These are phyloP conservation scores for Semaprochilodus insignis DNA, from an alignment of 2,797 vertebrate species.

Conservation along the genomic window DNA sequence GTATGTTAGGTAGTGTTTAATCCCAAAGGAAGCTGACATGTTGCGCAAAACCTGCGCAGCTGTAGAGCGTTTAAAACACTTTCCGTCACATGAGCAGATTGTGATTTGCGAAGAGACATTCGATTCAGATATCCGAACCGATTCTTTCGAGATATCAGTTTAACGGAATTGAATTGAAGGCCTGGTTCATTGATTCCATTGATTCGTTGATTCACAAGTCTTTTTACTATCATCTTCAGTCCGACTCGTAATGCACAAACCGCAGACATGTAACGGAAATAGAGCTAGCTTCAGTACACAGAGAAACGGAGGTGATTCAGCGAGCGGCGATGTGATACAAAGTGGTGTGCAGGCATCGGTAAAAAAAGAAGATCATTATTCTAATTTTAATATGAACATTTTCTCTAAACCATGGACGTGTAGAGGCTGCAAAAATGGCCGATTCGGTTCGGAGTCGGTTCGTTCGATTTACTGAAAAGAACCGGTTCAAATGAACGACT, in stretches of 20 bases:
- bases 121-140: not conserved
- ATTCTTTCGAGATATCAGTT: not conserved
- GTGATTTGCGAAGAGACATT: not conserved
- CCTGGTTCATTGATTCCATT: too few species aligned
- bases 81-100: slow-evolving; percentile 43
- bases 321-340: too few species aligned
- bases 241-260: not conserved
- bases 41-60: slow-evolving; percentile 48
- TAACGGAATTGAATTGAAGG: not conserved
- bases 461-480: slow-evolving; percentile 5
- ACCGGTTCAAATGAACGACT: not conserved
- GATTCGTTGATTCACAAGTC: not conserved
- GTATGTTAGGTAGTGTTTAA: too few species aligned
- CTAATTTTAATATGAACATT: too few species aligned
- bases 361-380: too few species aligned
- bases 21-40: too few species aligned
- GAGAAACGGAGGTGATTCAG: too few species aligned
- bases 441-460: slow-evolving; percentile 26
- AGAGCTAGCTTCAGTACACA: too few species aligned
- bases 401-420: too few species aligned
- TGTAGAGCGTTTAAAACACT: not conserved
- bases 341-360: not conserved
- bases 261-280: not conserved
- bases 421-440: too few species aligned
- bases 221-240: not conserved